Percentiles rank a stretch among this genome's conserved stretches.
phyloP scores from a whole-genome alignment of 2,888 invertebrate genomes.

The Crossocerus cetratus region DNA sequence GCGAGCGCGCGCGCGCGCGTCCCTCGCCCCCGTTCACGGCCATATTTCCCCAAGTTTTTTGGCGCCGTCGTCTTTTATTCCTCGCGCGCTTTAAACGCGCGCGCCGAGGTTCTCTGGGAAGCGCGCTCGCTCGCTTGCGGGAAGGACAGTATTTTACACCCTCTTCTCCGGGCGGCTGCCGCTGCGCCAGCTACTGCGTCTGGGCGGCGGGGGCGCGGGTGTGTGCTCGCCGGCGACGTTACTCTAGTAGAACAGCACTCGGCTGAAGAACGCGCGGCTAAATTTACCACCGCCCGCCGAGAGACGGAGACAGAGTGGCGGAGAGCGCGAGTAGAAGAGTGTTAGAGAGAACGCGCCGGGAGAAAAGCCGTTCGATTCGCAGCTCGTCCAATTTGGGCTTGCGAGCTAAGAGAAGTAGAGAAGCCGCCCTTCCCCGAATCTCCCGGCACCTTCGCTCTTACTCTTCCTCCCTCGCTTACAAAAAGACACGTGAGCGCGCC shows the following conservation, averaged over 20 bases:
- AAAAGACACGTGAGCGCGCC: neutral
- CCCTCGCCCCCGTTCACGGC: neutral
- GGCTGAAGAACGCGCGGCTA: constrained; percentile 49
- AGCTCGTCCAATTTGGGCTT: constrained; percentile 24
- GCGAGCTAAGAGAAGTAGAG: constrained; percentile 1
- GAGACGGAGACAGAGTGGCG: neutral
- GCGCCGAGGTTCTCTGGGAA: constrained; percentile 27
- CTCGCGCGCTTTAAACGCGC: constrained; percentile 30
- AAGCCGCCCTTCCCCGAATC: too few species aligned
- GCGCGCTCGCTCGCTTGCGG: constrained; percentile 5
- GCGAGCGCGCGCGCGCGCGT: too few species aligned
- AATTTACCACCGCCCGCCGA: constrained; percentile 45
- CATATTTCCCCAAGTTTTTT: constrained; percentile 5
- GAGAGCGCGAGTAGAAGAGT: neutral
- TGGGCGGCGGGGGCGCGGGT: neutral
- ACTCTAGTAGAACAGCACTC: constrained; percentile 44
- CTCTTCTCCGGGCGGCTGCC: constrained; percentile 25
- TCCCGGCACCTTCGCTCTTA: neutral
- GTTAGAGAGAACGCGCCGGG: constrained; percentile 1
- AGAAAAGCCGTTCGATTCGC: constrained; percentile 29
- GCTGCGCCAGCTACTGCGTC: neutral
- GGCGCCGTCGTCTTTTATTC: constrained; percentile 36
- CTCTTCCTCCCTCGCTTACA: neutral
- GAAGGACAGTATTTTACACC: constrained; percentile 34
- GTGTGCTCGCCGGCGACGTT: constrained; percentile 23